phyloP scores from a whole-genome alignment of 2,113 vertebrate species.

The Origma solitaria region DNA sequence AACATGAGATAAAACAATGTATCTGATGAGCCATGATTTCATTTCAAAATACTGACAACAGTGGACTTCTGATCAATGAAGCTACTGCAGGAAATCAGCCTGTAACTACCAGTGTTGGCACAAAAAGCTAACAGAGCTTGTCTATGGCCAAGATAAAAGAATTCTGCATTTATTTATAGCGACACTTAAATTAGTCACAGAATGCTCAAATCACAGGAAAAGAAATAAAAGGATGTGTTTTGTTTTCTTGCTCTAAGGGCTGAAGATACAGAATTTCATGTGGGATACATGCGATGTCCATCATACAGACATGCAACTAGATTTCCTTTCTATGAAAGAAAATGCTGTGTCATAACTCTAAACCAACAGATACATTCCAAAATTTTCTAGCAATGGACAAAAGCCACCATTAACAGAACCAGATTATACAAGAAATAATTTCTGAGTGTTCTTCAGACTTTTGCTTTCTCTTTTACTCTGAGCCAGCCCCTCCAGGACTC shows the following conservation, averaged over 20 bases:
- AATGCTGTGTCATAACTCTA: background rate
- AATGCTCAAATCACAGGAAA: background rate
- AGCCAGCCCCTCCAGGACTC: background rate
- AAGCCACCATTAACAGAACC: background rate
- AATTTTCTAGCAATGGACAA: background rate
- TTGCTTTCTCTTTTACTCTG: background rate
- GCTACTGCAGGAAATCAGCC: background rate
- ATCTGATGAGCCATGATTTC: background rate
- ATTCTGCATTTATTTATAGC: background rate
- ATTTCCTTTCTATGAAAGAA: background rate
- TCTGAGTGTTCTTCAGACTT: background rate
- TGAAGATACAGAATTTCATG: accelerated
- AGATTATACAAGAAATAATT: background rate
- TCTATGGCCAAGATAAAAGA: background rate
- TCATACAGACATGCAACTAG: background rate
- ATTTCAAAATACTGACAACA: background rate
- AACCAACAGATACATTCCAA: background rate
- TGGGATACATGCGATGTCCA: background rate
- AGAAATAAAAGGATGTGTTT: background rate
- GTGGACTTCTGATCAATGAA: background rate
- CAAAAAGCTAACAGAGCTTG: background rate
- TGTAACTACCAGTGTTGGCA: background rate
- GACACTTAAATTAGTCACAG: background rate
- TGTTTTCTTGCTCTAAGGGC: background rate
- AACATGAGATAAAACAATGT: background rate